phyloP scores from a whole-genome alignment of 2,888 invertebrate genomes.

The Rotaria macrura region DNA sequence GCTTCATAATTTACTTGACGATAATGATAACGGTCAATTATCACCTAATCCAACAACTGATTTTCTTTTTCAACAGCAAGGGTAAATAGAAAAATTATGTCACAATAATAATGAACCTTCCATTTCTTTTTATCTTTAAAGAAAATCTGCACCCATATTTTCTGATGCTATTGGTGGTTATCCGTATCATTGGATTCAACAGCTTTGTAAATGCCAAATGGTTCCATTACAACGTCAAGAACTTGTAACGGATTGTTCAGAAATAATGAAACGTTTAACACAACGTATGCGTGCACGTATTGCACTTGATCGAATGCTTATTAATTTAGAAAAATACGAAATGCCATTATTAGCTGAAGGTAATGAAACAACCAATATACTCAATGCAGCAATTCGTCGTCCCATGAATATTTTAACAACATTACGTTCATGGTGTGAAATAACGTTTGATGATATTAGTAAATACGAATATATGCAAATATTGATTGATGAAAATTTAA shows the following conservation, averaged over 20 bases:
- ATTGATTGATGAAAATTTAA: neutral
- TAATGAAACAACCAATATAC: neutral
- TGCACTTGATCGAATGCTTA: neutral
- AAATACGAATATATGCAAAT: neutral
- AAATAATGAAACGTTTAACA: neutral
- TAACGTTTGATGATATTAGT: neutral
- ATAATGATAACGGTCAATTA: neutral
- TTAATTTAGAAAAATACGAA: neutral
- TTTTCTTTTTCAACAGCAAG: constrained; percentile 7
- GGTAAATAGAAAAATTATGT: neutral
- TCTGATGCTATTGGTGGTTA: neutral
- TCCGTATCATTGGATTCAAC: constrained; percentile 19
- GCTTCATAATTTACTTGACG: constrained; percentile 18
- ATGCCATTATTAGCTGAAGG: constrained; percentile 21
- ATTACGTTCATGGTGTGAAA: neutral
- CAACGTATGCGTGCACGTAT: constrained; percentile 15
- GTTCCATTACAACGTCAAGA: constrained; percentile 3
- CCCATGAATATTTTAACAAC: neutral
- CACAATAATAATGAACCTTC: neutral
- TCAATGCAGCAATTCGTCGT: neutral
- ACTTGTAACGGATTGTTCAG: neutral
- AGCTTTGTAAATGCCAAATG: constrained; percentile 17
- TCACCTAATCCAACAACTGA: neutral
- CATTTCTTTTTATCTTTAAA: neutral
- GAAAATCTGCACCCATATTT: neutral